Conservation (phyloP, 1,140 invertebrate genomes). For the Drosophila mayri region DNA sequence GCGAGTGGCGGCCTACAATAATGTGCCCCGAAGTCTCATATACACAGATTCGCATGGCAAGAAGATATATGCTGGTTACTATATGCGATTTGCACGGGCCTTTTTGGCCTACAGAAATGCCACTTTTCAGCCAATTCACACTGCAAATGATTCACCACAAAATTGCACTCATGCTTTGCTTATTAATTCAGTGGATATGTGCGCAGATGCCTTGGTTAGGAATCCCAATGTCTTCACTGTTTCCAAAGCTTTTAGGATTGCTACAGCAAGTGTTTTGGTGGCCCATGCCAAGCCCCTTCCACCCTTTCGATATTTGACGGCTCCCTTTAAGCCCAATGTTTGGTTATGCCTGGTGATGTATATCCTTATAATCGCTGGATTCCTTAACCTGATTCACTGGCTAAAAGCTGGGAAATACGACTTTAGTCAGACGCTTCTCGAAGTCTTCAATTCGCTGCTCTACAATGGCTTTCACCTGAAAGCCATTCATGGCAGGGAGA, state of each 20-base stretch:
- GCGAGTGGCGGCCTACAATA: conserved; percentile 55
- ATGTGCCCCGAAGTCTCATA: conserved; percentile 48
- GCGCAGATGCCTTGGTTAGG: conserved; percentile 48
- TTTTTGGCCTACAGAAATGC: conserved; percentile 43
- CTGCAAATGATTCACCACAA: conserved; percentile 21
- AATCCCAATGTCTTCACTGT: conserved; percentile 22
- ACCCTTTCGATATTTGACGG: conserved; percentile 45
- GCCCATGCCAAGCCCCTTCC: conserved; percentile 38
- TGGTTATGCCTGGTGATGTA: conserved; percentile 49
- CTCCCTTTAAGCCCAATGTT: conserved; percentile 45
- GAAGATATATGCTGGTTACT: conserved; percentile 43
- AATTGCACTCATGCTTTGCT: conserved; percentile 40
- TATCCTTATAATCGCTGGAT: conserved; percentile 24
- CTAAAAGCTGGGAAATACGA: conserved; percentile 37
- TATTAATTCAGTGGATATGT: conserved; percentile 44
- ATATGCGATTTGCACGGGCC: conserved; percentile 41
- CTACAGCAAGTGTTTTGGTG: conserved; percentile 59
- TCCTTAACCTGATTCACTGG: conserved; percentile 56
- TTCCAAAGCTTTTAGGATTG: conserved; percentile 27
- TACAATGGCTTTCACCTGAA: conserved; percentile 26
- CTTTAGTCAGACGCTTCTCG: conserved; percentile 55
- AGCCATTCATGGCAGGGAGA: conserved; percentile 29
- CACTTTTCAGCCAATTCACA: conserved; percentile 36
- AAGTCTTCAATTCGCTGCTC: conserved; percentile 53
- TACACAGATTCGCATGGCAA: conserved; percentile 30